Percentiles rank a stretch among this genome's conserved stretches.
Evolutionary conservation across 2,888 invertebrate genomes (phyloP).

Genomic region (Drosophila pseudotalamancana): DNA sequence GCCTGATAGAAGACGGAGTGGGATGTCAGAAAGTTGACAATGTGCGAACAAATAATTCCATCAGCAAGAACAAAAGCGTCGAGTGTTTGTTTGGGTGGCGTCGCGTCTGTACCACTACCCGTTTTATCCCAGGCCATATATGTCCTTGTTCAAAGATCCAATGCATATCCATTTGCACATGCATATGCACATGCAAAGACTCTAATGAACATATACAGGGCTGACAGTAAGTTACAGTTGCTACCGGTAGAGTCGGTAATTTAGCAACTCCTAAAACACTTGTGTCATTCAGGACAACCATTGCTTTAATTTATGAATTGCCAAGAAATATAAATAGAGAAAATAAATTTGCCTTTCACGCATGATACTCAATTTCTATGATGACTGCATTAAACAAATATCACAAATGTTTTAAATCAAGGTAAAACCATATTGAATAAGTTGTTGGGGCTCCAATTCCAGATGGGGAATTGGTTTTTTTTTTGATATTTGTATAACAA

Average conservation of each 20-base stretch:
- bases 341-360: neutral
- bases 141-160: constrained; percentile 33
- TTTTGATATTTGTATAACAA: too few species aligned
- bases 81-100: constrained; percentile 76
- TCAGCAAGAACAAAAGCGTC: constrained; percentile 81
- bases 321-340: constrained; percentile 1
- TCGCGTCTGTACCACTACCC: constrained; percentile 34
- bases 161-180: constrained; percentile 48
- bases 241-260: constrained; percentile 49
- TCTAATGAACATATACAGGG: constrained; percentile 15
- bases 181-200: constrained; percentile 35
- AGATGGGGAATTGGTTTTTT: too few species aligned
- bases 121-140: neutral
- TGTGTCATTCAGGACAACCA: constrained; percentile 68
- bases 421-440: constrained; percentile 3
- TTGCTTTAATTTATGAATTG: constrained; percentile 77
- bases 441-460: too few species aligned
- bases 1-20: constrained; percentile 42
- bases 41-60: constrained; percentile 83
- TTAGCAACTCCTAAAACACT: constrained; percentile 50
- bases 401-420: neutral
- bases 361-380: neutral
- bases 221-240: constrained; percentile 42
- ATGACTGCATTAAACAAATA: neutral
- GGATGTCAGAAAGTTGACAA: constrained; percentile 73